phyloP scores from a whole-genome alignment of 2,888 invertebrate species.

The Eilema depressum region DNA sequence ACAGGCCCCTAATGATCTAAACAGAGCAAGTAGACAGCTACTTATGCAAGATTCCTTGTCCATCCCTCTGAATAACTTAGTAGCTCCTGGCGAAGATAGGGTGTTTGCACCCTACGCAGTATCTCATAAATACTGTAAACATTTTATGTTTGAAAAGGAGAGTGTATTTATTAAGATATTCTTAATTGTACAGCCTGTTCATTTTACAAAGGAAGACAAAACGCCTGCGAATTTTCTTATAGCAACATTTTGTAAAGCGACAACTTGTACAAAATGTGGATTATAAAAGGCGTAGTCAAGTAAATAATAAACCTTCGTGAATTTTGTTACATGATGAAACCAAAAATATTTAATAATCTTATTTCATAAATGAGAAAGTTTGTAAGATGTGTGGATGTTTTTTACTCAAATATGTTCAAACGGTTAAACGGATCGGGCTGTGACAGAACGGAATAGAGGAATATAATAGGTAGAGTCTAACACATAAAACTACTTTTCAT shows the following conservation, averaged over 20 bases:
- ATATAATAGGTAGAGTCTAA: no score
- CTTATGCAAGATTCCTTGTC: background rate
- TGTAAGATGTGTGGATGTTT: no score
- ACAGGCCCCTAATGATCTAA: background rate
- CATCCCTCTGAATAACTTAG: conserved; percentile 4
- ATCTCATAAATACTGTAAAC: conserved; percentile 9
- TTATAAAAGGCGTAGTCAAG: background rate
- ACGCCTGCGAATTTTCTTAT: background rate
- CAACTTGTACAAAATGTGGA: background rate
- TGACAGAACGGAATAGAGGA: no score
- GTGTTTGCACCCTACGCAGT: conserved; percentile 4
- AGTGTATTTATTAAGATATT: conserved; percentile 21
- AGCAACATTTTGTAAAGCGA: background rate
- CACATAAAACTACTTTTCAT: no score
- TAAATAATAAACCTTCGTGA: no score
- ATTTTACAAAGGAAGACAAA: background rate
- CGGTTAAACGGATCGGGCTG: background rate
- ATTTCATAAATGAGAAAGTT: no score
- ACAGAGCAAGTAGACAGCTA: background rate
- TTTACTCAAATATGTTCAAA: background rate
- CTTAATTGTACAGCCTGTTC: conserved; percentile 13
- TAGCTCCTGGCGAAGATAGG: background rate
- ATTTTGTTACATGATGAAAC: background rate
- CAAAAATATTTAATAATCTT: no score
- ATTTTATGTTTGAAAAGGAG: conserved; percentile 12